phyloP scores from a whole-genome alignment of 30 jellyfish, hydroid and myxozoan genomes.

The Rhopilema esculentum region DNA sequence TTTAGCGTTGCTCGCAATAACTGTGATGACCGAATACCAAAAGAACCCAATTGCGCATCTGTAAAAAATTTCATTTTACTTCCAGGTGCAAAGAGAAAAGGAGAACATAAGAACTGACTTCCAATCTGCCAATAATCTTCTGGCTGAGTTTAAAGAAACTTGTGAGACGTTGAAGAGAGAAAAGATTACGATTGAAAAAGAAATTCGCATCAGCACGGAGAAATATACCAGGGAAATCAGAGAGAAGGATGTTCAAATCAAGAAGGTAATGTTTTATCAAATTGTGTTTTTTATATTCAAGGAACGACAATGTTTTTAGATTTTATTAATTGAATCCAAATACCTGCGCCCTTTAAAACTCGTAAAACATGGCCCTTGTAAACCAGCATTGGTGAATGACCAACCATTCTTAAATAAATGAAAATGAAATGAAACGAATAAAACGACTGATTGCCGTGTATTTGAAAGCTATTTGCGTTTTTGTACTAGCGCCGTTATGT shows the following conservation, averaged over 20 bases:
- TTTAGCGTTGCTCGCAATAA: background rate
- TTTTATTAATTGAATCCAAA: background rate
- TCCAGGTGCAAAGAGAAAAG: constrained; percentile 91
- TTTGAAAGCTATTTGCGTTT: too few species aligned
- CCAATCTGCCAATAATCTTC: constrained; percentile 70
- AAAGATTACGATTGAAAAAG: constrained; percentile 85
- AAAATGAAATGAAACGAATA: too few species aligned
- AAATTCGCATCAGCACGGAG: constrained; percentile 78
- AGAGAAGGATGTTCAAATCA: constrained; percentile 76
- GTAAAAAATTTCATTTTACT: background rate
- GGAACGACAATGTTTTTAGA: background rate
- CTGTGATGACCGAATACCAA: background rate
- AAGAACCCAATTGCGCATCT: background rate
- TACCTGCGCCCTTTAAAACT: background rate
- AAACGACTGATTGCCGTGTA: too few species aligned
- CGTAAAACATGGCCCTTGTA: too few species aligned
- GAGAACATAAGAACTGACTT: constrained; percentile 75
- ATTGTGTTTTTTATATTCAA: background rate
- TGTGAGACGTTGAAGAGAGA: constrained; percentile 71
- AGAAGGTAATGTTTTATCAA: constrained; percentile 78
- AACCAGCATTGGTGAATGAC: too few species aligned
- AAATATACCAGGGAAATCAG: constrained; percentile 80
- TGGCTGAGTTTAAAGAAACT: constrained; percentile 72
- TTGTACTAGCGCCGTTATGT: too few species aligned
- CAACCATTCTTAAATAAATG: too few species aligned